Evolutionary conservation across 2,797 vertebrate species (phyloP), one percentile per base, ranked within the genome.

Genomic region (Steatocranus sp.): DNA sequence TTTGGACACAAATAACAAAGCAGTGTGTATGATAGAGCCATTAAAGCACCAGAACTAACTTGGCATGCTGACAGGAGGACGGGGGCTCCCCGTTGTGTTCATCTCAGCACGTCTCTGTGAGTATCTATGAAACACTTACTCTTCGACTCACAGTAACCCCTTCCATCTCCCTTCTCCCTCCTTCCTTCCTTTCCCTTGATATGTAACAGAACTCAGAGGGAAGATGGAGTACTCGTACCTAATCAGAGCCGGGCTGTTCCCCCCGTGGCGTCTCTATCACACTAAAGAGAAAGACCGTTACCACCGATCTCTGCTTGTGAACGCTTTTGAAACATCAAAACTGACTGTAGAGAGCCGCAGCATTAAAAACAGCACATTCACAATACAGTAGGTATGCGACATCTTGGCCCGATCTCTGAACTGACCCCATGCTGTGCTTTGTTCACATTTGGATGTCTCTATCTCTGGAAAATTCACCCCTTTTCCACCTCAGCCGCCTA

Each of bases 401-500:
- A 51, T 4, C n/a, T 78, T 82, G 86, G 83, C 75, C 63, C 3
- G 43, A 66, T 88, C 86, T 89, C 83, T 81, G 84, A 89, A 83
- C 76, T 23, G 77, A 91, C 91, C 86, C 79, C 94, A 92, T 12
- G 87, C 93, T 94, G 94, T 51, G 92, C 84, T 88, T 63, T 41
- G 25, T 74, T 93, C 91, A 88, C 89, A 86, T 94, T 92, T 91
- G 90, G 91, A 94, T 82, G 88, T 94, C 94, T 95, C 94, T 94
- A 93, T 96, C 92, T 91, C 81, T 89, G 92, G 88, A 93, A 89
- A 93, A 91, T 87, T 81, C 82, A 86, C 51, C 83, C 80, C 92
- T 82, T 91, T 81, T 83, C 83, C 38, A 86, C 80, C 80, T 87
- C 76, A n/a, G 61, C 83, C 79, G 81, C 83, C 83, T 54, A 83